Evolutionary conservation across 35 echinoderm and acorn worm genomes (phyloP), one percentile per base, ranked within the genome.

Genomic region (Patiria miniata): DNA sequence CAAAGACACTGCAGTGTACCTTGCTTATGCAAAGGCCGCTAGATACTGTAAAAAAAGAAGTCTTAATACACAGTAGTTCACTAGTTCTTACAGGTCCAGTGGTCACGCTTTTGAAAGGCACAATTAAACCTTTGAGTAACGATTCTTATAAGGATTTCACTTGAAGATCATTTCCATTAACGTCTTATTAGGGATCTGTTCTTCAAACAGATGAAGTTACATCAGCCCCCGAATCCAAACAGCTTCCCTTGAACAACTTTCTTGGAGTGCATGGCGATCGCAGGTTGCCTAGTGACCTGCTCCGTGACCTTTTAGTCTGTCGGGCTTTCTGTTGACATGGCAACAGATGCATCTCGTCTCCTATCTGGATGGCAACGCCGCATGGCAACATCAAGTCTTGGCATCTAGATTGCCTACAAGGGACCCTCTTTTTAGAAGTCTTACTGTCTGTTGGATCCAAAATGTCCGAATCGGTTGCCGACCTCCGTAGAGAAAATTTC

Each of bases 341-440:
- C 38, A 84, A 59, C 30, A 84, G n/a, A 34, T 37, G 82, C 51
- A 58, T 23, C 29, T 84, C 82, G 59, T 84, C 82, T 12, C 57
- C 82, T 28, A 84, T 84, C 10, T 33, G 53, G 28, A 51, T 17
- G 15, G 2, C 51, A 37, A 32, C 12, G 8, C 53, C 53, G 59
- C 26, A 34, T 7, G 23, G 65, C 57, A 36, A 18, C 15, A n/a
- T 38, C 17, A 12, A 18, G 53, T 36, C 22, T 14, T 39, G 52
- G 37, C 17, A 32, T 15, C 17, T 36, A 53, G n/a, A 19, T 21
- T 83, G 40, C 47, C 39, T 26, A 30, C 16, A n/a, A 44, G 10
- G 14, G 14, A 23, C 28, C 42, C 15, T 33, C 44, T 4, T n/a
- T n/a, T n/a, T 37, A 18, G 33, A 84, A 60, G 28, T 59, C 12